Percentiles rank a stretch among this genome's conserved stretches.
Evolutionary conservation across 2,888 invertebrate species (phyloP).

Genomic region (Trilocha varians): DNA sequence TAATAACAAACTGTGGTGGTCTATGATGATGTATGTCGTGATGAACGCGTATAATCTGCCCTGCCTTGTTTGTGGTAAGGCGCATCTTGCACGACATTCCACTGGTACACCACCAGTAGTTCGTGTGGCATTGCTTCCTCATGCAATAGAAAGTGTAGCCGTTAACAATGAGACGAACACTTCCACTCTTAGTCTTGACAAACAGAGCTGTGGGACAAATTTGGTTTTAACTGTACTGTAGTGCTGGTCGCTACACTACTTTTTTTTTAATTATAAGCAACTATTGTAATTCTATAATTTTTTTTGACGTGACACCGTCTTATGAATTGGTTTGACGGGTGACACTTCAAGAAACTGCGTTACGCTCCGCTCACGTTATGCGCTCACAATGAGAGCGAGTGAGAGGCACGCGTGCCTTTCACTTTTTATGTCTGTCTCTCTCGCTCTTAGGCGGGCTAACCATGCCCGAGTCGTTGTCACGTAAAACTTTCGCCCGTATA

Average conservation of each 20-base stretch:
- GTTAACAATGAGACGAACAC: background rate
- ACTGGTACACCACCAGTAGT: constrained; percentile 6
- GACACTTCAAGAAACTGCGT: too few species aligned
- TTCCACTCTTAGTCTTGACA: background rate
- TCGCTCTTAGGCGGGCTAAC: too few species aligned
- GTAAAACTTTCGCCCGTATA: too few species aligned
- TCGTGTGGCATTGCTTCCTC: background rate
- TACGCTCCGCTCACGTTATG: too few species aligned
- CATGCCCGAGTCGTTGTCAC: too few species aligned
- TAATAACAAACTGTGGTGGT: background rate
- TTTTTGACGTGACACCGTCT: too few species aligned
- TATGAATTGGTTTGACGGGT: too few species aligned
- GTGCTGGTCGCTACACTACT: background rate
- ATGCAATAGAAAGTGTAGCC: constrained; percentile 2
- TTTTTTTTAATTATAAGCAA: too few species aligned
- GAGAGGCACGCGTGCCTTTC: too few species aligned
- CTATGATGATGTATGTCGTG: background rate
- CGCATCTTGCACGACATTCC: constrained; percentile 1
- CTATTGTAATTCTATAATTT: too few species aligned
- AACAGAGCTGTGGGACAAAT: background rate
- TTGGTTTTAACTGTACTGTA: background rate
- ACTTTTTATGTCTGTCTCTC: too few species aligned
- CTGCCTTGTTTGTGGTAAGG: background rate
- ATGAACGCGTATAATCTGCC: background rate
- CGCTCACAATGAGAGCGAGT: too few species aligned